Evolutionary conservation across 2,888 invertebrate species (phyloP).

Genomic region (Escarpia spicata): DNA sequence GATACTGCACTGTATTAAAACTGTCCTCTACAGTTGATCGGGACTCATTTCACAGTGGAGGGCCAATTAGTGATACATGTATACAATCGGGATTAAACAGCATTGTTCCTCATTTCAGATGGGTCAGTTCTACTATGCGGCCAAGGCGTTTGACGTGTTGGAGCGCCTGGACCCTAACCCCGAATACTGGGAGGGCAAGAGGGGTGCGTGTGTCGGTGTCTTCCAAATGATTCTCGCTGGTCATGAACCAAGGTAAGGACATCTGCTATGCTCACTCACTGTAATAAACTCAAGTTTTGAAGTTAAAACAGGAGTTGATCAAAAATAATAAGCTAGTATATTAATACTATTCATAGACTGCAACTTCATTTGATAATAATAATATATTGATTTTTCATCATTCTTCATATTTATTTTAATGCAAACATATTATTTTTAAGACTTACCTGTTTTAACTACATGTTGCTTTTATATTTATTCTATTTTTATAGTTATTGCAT

Average conservation of each 20-base stretch:
- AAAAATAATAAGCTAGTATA: no score
- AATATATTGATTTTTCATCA: no score
- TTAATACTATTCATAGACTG: no score
- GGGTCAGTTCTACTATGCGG: conserved; percentile 95
- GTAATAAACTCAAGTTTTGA: not conserved
- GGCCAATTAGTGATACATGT: not conserved
- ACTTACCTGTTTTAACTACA: no score
- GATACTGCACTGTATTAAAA: no score
- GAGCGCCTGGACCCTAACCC: conserved; percentile 92
- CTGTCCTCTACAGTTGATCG: no score
- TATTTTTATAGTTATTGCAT: no score
- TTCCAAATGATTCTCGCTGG: conserved; percentile 87
- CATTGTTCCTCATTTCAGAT: conserved; percentile 67
- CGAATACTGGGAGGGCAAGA: conserved; percentile 97
- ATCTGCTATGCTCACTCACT: not conserved
- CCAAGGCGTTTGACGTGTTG: conserved; percentile 95
- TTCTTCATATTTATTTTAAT: no score
- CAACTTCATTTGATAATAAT: no score
- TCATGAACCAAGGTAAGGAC: conserved; percentile 72
- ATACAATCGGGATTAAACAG: not conserved
- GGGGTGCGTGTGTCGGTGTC: conserved; percentile 93
- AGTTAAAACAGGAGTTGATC: not conserved
- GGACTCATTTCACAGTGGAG: no score
- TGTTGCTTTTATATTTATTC: no score
- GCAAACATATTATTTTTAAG: no score